phyloP scores from a whole-genome alignment of 2,113 vertebrate species.

The Calyptommatus sinebrachiatus region DNA sequence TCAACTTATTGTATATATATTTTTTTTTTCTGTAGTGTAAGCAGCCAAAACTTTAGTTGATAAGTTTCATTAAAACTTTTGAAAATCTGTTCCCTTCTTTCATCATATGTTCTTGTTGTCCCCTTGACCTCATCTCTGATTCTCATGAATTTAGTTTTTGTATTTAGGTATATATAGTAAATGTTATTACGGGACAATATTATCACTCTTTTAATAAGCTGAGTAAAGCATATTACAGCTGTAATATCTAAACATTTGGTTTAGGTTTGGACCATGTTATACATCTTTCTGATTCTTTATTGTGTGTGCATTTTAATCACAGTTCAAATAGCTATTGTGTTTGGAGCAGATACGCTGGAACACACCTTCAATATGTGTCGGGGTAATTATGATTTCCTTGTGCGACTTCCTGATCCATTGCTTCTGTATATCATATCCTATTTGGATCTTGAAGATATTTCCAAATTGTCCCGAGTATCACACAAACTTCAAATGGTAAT shows the following conservation, averaged over 20 bases:
- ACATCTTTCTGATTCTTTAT: slow-evolving; percentile 29
- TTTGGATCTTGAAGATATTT: slow-evolving; percentile 72
- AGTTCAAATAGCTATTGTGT: slow-evolving; percentile 69
- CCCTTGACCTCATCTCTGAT: not conserved
- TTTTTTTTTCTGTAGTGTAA: too few species aligned
- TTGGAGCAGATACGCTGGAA: slow-evolving; percentile 71
- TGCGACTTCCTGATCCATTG: slow-evolving; percentile 72
- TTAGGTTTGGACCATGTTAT: not conserved
- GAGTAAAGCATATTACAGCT: too few species aligned
- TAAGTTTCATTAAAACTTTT: not conserved
- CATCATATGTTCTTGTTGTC: not conserved
- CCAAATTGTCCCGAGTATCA: slow-evolving; percentile 73
- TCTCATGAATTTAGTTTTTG: not conserved
- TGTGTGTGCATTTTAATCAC: slow-evolving; percentile 56
- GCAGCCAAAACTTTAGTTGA: not conserved
- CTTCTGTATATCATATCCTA: slow-evolving; percentile 74
- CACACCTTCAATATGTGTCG: slow-evolving; percentile 71
- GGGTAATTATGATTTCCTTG: slow-evolving; percentile 76
- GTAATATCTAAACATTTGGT: too few species aligned
- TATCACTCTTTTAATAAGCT: too few species aligned
- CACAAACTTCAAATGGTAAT: slow-evolving; percentile 71
- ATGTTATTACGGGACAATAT: not conserved
- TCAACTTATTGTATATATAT: not conserved
- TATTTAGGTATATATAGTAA: too few species aligned
- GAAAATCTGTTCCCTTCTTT: not conserved